Evolutionary conservation across 1,140 invertebrate genomes (phyloP).

Genomic region (Anastrepha ludens): DNA sequence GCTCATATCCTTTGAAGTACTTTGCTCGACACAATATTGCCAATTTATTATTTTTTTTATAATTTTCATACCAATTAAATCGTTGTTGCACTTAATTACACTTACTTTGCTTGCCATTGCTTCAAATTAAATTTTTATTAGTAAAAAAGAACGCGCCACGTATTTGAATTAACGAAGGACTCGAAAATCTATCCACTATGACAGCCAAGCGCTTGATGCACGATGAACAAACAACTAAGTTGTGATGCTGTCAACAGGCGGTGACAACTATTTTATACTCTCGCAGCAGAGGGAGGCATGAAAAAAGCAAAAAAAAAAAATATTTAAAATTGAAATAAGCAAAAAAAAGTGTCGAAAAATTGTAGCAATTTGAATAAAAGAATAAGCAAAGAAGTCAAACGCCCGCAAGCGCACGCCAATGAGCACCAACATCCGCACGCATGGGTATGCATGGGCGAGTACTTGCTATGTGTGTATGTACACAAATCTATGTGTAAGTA

Average conservation of each 20-base stretch:
- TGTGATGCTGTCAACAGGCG: conserved; percentile 59
- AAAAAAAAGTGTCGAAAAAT: conserved; percentile 10
- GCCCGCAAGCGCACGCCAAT: neutral
- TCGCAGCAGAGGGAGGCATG: neutral
- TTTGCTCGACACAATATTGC: neutral
- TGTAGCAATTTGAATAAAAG: conserved; percentile 28
- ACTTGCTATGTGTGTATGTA: neutral
- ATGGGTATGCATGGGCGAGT: neutral
- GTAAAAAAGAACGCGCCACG: neutral
- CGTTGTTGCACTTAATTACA: conserved; percentile 47
- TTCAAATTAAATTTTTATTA: conserved; percentile 14
- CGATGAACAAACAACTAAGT: conserved; percentile 56
- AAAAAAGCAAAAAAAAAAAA: conserved; percentile 6
- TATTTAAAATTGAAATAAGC: conserved; percentile 9
- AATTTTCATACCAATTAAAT: neutral
- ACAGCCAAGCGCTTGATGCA: conserved; percentile 38
- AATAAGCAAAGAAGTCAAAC: conserved; percentile 20
- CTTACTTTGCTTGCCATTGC: conserved; percentile 71
- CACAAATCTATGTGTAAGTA: neutral
- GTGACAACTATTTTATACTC: conserved; percentile 59
- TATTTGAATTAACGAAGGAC: conserved; percentile 20
- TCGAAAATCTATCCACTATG: conserved; percentile 14
- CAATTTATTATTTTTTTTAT: conserved; percentile 14
- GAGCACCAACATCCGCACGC: neutral
- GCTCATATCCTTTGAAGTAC: neutral